A percentile compares a stretch with the other conserved stretches of the same genome.
Evolutionary conservation across 2,797 vertebrate genomes (phyloP).

Genomic region (Hirundo rustica): DNA sequence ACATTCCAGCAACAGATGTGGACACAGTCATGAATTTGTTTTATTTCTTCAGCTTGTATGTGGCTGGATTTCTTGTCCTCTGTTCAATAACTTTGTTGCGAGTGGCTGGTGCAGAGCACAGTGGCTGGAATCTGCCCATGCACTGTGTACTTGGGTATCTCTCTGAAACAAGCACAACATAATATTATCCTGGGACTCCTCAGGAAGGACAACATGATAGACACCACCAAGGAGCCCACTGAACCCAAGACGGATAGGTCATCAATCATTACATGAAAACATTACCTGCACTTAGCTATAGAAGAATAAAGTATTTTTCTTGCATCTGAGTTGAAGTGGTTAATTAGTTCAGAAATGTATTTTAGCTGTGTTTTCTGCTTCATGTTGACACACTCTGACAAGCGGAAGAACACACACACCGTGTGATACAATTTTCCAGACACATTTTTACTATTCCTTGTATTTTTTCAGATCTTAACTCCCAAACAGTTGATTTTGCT

Average conservation of each 20-base stretch:
- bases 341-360: neutral
- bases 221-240: neutral
- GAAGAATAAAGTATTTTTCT: neutral
- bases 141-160: accelerated
- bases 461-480: neutral
- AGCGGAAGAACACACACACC: neutral
- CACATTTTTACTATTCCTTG: neutral
- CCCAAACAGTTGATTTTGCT: neutral
- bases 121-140: neutral
- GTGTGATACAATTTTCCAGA: neutral
- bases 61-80: neutral
- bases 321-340: neutral
- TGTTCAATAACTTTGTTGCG: neutral
- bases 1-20: neutral
- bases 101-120: neutral
- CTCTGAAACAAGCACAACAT: neutral
- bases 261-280: neutral
- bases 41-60: neutral
- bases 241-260: neutral
- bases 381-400: neutral
- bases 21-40: neutral
- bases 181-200: neutral
- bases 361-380: neutral
- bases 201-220: neutral
- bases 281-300: neutral